phyloP scores from a whole-genome alignment of 1,140 invertebrate genomes.

The Atopsyche davidsoni region DNA sequence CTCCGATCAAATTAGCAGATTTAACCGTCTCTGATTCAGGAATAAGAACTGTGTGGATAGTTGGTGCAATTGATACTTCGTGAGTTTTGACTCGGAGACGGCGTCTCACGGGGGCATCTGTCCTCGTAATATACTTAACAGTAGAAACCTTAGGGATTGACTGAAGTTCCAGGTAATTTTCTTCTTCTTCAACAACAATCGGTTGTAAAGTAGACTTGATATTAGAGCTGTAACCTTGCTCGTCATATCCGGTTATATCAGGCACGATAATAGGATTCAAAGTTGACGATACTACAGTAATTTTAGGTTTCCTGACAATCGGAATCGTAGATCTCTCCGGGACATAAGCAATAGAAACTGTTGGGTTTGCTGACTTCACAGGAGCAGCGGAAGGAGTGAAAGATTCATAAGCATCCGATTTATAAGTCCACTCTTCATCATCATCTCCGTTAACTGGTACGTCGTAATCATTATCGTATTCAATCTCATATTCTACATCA shows the following conservation, averaged over 20 bases:
- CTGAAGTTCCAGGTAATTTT: no score
- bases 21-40: conserved; percentile 13
- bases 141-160: not conserved
- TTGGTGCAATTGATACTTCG: conserved; percentile 41
- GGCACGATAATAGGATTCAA: conserved; percentile 48
- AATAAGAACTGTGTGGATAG: conserved; percentile 42
- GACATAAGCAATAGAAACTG: conserved; percentile 7
- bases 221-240: conserved; percentile 33
- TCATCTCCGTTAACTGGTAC: conserved; percentile 36
- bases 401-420: conserved; percentile 26
- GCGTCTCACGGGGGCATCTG: conserved; percentile 2
- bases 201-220: conserved; percentile 23
- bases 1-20: conserved; percentile 21
- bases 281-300: conserved; percentile 39
- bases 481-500: conserved; percentile 34
- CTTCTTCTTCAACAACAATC: conserved; percentile 22
- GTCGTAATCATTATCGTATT: conserved; percentile 34
- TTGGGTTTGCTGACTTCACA: conserved; percentile 32
- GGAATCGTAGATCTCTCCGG: conserved; percentile 30
- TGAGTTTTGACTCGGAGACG: conserved; percentile 38
- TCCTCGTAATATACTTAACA: conserved; percentile 7
- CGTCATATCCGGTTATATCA: conserved; percentile 43
- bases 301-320: conserved; percentile 30
- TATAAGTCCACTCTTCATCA: conserved; percentile 33
- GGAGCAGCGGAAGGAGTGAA: conserved; percentile 24